These are phyloP conservation scores for Nephila pilipes DNA, from an alignment of 1,140 invertebrate species.

Conservation along the genomic window DNA sequence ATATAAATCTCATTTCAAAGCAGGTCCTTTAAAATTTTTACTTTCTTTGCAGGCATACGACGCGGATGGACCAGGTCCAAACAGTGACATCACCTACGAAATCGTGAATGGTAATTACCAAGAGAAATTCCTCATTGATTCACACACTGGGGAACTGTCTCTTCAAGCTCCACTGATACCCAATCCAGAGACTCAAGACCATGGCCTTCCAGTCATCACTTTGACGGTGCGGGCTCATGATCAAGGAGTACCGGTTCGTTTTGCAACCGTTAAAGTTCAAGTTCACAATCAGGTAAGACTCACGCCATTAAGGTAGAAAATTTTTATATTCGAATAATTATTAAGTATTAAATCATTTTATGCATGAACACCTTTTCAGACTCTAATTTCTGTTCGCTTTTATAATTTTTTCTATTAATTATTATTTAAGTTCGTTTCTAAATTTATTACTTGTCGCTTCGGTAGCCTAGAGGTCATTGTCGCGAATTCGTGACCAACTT, in stretches of 20 bases:
- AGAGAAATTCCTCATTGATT: conserved; percentile 86
- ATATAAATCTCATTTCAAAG: not conserved
- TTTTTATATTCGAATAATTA: too few species aligned
- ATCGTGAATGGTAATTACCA: conserved; percentile 89
- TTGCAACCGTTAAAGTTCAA: conserved; percentile 76
- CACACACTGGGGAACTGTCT: conserved; percentile 79
- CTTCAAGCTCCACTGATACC: conserved; percentile 71
- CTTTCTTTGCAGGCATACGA: conserved; percentile 85
- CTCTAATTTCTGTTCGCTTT: too few species aligned
- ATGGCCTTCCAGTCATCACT: conserved; percentile 72
- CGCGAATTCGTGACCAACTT: too few species aligned
- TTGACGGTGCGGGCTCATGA: conserved; percentile 79
- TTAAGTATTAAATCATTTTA: too few species aligned
- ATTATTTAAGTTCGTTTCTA: too few species aligned
- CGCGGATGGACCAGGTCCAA: conserved; percentile 90
- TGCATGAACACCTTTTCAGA: too few species aligned
- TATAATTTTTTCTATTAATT: too few species aligned
- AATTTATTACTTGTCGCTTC: too few species aligned
- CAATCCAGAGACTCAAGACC: conserved; percentile 59
- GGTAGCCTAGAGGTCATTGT: too few species aligned
- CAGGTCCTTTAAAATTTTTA: not conserved
- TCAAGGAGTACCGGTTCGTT: conserved; percentile 78
- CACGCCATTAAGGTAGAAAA: too few species aligned
- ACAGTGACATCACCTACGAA: conserved; percentile 92
- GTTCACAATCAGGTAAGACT: conserved; percentile 77